Evolutionary conservation across 2,888 invertebrate genomes (phyloP).

Genomic region (Diloba caeruleocephala): DNA sequence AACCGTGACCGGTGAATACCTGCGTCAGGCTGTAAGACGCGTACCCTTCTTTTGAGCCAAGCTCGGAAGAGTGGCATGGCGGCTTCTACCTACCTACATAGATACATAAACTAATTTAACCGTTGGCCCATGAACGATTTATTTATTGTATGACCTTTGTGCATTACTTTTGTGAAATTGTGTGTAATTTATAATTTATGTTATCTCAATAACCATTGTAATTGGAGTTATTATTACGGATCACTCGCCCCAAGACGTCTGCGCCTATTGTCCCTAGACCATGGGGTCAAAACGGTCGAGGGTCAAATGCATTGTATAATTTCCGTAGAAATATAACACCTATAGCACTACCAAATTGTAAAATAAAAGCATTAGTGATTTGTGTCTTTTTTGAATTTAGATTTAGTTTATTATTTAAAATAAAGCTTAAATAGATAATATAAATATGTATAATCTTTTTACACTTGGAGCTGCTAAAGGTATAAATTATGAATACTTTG

Average conservation of each 20-base stretch:
- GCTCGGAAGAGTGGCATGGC: no score
- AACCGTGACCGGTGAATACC: no score
- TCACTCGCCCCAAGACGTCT: conserved; percentile 82
- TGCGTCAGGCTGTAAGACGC: no score
- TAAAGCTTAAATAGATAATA: conserved; percentile 1
- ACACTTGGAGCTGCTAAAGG: no score
- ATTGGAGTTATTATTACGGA: conserved; percentile 83
- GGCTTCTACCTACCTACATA: conserved; percentile 11
- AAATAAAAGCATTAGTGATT: conserved; percentile 46
- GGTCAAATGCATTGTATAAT: conserved; percentile 81
- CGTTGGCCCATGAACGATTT: conserved; percentile 55
- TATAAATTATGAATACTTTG: no score
- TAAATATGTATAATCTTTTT: neutral
- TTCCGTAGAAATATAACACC: conserved; percentile 74
- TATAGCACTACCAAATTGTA: conserved; percentile 70
- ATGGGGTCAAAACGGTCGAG: conserved; percentile 85
- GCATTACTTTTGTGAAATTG: conserved; percentile 51
- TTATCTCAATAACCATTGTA: conserved; percentile 82
- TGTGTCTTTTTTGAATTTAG: conserved; percentile 42
- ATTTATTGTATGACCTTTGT: conserved; percentile 40
- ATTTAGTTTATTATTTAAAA: conserved; percentile 28
- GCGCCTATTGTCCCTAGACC: conserved; percentile 65
- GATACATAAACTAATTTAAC: conserved; percentile 41
- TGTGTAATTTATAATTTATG: conserved; percentile 84
- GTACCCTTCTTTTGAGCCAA: no score